Evolutionary conservation across 1,140 invertebrate species (phyloP).

Genomic region (Orius insidiosus): DNA sequence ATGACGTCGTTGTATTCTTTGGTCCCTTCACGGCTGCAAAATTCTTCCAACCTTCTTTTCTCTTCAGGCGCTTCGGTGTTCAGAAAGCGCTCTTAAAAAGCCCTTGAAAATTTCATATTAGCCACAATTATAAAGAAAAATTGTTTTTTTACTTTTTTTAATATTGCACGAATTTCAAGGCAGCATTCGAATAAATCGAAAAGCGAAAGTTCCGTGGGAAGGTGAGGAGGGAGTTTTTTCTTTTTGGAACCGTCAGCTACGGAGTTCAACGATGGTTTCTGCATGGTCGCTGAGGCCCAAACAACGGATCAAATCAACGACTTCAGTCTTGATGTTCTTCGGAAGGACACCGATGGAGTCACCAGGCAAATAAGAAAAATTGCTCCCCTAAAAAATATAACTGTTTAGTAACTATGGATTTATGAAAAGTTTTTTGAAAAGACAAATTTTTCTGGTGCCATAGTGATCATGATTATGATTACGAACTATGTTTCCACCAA

Average conservation of each 20-base stretch:
- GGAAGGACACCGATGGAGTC: conserved; percentile 9
- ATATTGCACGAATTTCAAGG: conserved; percentile 7
- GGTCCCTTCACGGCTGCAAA: conserved; percentile 45
- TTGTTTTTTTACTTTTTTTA: conserved; percentile 9
- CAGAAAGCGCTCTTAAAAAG: conserved; percentile 40
- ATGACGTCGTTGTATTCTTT: conserved; percentile 40
- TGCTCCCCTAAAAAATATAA: not conserved
- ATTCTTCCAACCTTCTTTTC: conserved; percentile 38
- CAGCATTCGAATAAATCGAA: conserved; percentile 3
- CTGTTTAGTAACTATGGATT: too few species aligned
- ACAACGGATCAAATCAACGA: not conserved
- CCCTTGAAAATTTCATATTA: conserved; percentile 32
- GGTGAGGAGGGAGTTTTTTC: conserved; percentile 1
- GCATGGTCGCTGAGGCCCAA: not conserved
- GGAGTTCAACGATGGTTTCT: not conserved
- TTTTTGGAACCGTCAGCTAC: conserved; percentile 4
- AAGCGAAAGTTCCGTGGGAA: not conserved
- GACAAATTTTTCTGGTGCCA: too few species aligned
- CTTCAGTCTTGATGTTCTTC: conserved; percentile 4
- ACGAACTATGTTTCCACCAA: too few species aligned
- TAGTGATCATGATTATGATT: too few species aligned
- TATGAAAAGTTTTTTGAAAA: too few species aligned
- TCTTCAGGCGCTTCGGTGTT: conserved; percentile 39
- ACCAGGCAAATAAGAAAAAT: conserved; percentile 2
- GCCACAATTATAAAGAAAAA: too few species aligned